phyloP scores from a whole-genome alignment of 2,113 vertebrate genomes.

The Takifugu bimaculatus region DNA sequence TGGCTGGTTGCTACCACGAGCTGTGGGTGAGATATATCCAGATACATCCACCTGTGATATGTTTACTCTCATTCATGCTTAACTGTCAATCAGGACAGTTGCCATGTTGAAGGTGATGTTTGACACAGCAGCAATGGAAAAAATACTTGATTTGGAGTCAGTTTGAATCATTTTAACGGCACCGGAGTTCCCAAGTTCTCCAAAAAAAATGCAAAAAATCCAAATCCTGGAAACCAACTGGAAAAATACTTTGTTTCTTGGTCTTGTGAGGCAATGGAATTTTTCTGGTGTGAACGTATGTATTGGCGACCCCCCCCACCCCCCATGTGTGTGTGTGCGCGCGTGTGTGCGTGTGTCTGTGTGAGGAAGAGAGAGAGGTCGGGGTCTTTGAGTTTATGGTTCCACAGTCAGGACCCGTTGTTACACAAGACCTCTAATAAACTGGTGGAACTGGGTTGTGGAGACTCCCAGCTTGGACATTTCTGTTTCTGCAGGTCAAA shows the following conservation, averaged over 20 bases:
- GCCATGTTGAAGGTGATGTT: too few species aligned
- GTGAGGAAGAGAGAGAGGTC: neutral
- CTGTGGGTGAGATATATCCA: too few species aligned
- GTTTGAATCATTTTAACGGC: neutral
- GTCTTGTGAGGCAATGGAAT: slow-evolving; percentile 23
- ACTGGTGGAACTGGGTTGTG: slow-evolving; percentile 9
- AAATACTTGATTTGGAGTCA: neutral
- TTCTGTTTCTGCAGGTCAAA: slow-evolving; percentile 24
- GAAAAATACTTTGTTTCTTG: slow-evolving; percentile 22
- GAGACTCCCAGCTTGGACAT: neutral
- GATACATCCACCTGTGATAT: too few species aligned
- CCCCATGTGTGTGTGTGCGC: neutral
- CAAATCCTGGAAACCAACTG: neutral
- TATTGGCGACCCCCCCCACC: slow-evolving; percentile 28
- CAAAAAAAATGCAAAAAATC: neutral
- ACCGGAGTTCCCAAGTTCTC: too few species aligned
- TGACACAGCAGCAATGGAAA: too few species aligned
- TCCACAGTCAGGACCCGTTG: neutral
- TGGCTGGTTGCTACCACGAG: too few species aligned
- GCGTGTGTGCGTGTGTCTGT: slow-evolving; percentile 5
- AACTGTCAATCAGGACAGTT: too few species aligned
- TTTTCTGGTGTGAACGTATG: slow-evolving; percentile 18
- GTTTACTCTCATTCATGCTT: too few species aligned
- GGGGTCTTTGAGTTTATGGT: slow-evolving; percentile 38
- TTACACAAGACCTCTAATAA: slow-evolving; percentile 47